Base-by-base conservation (phyloP, 2,888 invertebrate species). In the Pseudococcus longispinus region DNA sequence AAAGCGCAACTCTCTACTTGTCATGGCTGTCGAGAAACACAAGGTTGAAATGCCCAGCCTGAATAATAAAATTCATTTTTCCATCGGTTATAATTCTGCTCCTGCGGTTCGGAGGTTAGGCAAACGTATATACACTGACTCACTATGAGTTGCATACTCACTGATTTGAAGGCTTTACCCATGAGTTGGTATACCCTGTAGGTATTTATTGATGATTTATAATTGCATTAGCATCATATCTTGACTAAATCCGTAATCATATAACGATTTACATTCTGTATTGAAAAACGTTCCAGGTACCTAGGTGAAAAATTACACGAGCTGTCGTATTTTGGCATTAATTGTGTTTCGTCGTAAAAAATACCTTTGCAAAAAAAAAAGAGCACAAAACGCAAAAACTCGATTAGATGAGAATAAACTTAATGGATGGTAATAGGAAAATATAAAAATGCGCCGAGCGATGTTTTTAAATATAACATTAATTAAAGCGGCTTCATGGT, bases 391-490 rank as follows among this genome's bases (percentile, higher is more conserved):
- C 70, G 70, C 70, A 70, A 70, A 70, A 70, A 70, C 70, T 70
- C 70, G 70, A 70, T 70, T 70, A 70, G 70, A 70, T 70, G 70
- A 29, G 70, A 70, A 70, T 70, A 70, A 70, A 70, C 29, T 70
- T 70, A 70, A 70, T 70, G 70, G 70, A 29, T 65, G 70, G 70
- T 70, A 70, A 70, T 70, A 70, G 70, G 70, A 70, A 70, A 70
- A 70, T 70, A 70, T 70, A 70, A 70, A 70, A 70, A 29, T 26
- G 18, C 70, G 70, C 18, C 70, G 29, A 70, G 70, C 70, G 70
- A 70, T 29, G 29, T 70, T 70, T 70, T 70, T 70, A 70, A 70
- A 70, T 70, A 70, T 70, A 70, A 70, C 70, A 70, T 70, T 70
- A 70, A 70, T 70, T 70, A 70, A 70, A 70, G 32, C 70, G 70